A percentile compares a stretch with the other conserved stretches of the same genome.
Conservation (phyloP, 2,888 invertebrate genomes). For the Parnassius apollo region DNA sequence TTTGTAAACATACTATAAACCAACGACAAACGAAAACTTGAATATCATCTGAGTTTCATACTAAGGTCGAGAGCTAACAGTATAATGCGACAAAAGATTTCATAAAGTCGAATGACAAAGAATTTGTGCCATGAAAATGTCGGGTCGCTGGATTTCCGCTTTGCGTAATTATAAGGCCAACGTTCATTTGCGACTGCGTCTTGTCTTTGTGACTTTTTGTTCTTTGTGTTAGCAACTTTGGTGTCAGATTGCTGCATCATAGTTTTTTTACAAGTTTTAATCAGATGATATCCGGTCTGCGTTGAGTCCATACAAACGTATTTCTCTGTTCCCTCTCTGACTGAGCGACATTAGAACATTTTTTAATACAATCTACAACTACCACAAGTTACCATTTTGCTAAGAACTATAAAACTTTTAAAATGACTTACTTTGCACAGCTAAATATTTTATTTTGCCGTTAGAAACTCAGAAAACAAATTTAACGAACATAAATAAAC, state of each 20-base stretch:
- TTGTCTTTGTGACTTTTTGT: conserved; percentile 1
- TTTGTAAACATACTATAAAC: conserved; percentile 35
- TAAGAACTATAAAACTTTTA: too few relatives aligned
- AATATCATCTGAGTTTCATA: conserved; percentile 27
- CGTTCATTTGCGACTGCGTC: conserved; percentile 15
- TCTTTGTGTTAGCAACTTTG: conserved; percentile 5
- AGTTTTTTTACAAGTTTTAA: background rate
- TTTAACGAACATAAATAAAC: too few relatives aligned
- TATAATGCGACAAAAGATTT: conserved; percentile 29
- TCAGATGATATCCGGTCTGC: background rate
- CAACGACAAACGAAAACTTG: conserved; percentile 32
- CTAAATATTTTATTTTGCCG: too few relatives aligned
- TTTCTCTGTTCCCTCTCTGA: too few relatives aligned
- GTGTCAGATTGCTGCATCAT: conserved; percentile 2
- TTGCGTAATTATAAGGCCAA: conserved; percentile 22
- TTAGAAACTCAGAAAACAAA: too few relatives aligned
- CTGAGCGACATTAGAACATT: too few relatives aligned
- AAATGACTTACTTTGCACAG: too few relatives aligned
- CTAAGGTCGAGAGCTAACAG: conserved; percentile 24
- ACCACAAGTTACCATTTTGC: too few relatives aligned
- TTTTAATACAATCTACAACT: too few relatives aligned
- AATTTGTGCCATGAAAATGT: conserved; percentile 23
- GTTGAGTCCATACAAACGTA: too few relatives aligned
- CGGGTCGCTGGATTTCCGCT: conserved; percentile 13
- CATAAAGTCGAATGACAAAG: conserved; percentile 29